Conservation (phyloP, 2,888 invertebrate genomes). For the Drosophila heteroneura region DNA sequence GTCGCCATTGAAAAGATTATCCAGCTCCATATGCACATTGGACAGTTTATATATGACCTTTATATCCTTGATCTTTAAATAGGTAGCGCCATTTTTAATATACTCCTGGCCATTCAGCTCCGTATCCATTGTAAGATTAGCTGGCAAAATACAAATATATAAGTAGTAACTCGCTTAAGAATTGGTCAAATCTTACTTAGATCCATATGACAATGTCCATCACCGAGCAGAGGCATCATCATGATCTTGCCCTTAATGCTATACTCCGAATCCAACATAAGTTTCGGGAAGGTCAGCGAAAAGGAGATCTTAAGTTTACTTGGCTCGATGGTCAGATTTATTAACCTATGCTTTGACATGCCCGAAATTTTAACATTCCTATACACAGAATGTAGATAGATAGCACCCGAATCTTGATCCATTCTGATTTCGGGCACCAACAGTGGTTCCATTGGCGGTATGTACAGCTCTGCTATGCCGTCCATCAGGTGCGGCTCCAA, state of each 20-base stretch:
- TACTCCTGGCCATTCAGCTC: conserved; percentile 88
- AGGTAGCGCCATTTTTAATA: conserved; percentile 85
- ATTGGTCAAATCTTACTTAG: conserved; percentile 87
- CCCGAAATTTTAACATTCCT: conserved; percentile 89
- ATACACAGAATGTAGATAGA: conserved; percentile 89
- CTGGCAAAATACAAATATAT: conserved; percentile 84
- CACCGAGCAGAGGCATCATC: conserved; percentile 90
- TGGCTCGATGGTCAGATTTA: conserved; percentile 87
- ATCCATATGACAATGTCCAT: conserved; percentile 89
- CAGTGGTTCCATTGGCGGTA: conserved; percentile 91
- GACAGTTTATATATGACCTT: conserved; percentile 89
- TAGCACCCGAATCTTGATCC: conserved; percentile 89
- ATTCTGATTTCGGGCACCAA: conserved; percentile 89
- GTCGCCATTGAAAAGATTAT: conserved; percentile 91
- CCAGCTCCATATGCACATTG: conserved; percentile 88
- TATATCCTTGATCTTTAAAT: conserved; percentile 88
- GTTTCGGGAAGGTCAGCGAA: conserved; percentile 88
- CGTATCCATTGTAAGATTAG: conserved; percentile 89
- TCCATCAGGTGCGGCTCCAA: conserved; percentile 87
- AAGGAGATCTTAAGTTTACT: conserved; percentile 86
- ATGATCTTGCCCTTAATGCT: conserved; percentile 89
- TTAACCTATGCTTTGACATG: conserved; percentile 88
- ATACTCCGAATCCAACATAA: conserved; percentile 89
- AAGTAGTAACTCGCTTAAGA: not conserved
- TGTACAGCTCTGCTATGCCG: conserved; percentile 89